Evolutionary conservation across 2,888 invertebrate genomes (phyloP).

Genomic region (Rhingia rostrata): DNA sequence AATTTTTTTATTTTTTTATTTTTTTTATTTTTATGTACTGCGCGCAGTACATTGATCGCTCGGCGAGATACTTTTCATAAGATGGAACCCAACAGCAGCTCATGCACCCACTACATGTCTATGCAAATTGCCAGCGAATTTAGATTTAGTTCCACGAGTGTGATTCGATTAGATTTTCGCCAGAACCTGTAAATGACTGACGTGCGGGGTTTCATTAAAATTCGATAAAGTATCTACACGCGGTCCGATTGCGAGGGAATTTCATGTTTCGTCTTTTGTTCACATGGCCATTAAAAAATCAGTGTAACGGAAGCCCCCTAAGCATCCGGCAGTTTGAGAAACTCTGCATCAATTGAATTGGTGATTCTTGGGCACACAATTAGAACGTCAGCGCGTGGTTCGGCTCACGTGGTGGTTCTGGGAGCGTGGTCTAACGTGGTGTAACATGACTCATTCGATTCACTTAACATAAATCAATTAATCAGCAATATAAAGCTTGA

Average conservation of each 20-base stretch:
- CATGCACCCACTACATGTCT: conserved; percentile 38
- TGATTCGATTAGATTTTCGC: conserved; percentile 16
- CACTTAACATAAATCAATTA: conserved; percentile 66
- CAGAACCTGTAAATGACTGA: conserved; percentile 52
- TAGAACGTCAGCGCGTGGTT: background rate
- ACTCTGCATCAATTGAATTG: conserved; percentile 24
- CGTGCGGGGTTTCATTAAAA: conserved; percentile 36
- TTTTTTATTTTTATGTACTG: conserved; percentile 7
- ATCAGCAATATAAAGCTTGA: conserved; percentile 48
- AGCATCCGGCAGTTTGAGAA: conserved; percentile 17
- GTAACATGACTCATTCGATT: conserved; percentile 49
- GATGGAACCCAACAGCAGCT: conserved; percentile 22
- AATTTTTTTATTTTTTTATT: background rate
- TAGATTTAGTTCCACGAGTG: conserved; percentile 26
- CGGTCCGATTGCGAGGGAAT: background rate
- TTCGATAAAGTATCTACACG: conserved; percentile 12
- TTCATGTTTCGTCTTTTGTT: conserved; percentile 8
- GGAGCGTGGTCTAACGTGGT: background rate
- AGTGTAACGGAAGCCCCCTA: conserved; percentile 5
- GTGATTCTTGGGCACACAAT: conserved; percentile 18
- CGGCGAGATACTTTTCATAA: background rate
- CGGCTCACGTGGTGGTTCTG: background rate
- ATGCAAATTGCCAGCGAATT: conserved; percentile 40
- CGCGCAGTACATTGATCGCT: background rate
- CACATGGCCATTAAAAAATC: background rate